Percentiles rank a stretch among this genome's conserved stretches.
Evolutionary conservation across 2,888 invertebrate genomes (phyloP).

Genomic region (Bruchidius siliquastri): DNA sequence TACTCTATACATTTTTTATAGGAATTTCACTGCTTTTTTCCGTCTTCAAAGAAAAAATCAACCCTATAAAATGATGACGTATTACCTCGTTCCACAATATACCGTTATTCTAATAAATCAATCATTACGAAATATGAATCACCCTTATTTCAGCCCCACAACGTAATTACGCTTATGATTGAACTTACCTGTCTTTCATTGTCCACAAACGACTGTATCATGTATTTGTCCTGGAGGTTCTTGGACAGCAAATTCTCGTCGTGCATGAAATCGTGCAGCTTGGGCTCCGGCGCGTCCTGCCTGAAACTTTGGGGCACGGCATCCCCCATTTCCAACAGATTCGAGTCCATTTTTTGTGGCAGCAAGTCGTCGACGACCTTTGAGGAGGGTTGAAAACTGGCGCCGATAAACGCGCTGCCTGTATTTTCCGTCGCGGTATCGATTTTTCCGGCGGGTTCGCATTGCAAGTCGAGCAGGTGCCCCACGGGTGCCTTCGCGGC

Average conservation of each 20-base stretch:
- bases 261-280: constrained; percentile 5
- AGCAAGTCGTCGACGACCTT: constrained; percentile 16
- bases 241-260: constrained; percentile 8
- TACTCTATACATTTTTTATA: no score
- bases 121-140: no score
- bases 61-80: no score
- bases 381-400: constrained; percentile 24
- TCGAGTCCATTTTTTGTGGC: constrained; percentile 38
- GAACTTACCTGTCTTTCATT: constrained; percentile 27
- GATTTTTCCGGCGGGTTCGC: constrained; percentile 35
- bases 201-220: constrained; percentile 37
- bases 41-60: no score
- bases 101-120: no score
- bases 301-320: constrained; percentile 31
- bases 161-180: constrained; percentile 4
- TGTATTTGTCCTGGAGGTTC: constrained; percentile 22
- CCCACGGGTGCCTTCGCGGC: constrained; percentile 38
- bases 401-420: constrained; percentile 29
- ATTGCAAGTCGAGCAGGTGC: constrained; percentile 39
- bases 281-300: constrained; percentile 5
- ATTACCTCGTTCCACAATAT: no score
- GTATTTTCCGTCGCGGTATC: constrained; percentile 45
- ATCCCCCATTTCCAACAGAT: constrained; percentile 42
- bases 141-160: neutral
- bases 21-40: no score